Conservation (phyloP, 2,113 vertebrate species). For the Neolamprologus brichardi region DNA sequence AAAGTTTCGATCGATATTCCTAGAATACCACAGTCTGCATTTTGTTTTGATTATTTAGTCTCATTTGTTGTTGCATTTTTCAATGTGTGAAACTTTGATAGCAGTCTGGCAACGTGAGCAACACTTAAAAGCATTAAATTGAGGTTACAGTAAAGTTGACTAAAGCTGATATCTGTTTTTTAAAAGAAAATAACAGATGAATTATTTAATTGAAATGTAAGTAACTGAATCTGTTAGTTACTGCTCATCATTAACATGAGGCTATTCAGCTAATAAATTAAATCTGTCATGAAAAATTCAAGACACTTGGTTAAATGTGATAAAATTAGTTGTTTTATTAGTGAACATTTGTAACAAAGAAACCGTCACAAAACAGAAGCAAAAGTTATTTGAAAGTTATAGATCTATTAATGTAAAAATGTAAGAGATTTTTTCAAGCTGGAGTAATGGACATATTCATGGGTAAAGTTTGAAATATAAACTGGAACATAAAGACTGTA, state of each 20-base stretch:
- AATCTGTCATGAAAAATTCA: background rate
- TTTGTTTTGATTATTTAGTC: background rate
- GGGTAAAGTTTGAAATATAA: background rate
- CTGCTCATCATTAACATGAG: fast-evolving
- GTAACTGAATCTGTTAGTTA: background rate
- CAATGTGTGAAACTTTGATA: background rate
- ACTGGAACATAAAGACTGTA: background rate
- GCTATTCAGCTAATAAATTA: fast-evolving
- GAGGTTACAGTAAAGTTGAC: background rate
- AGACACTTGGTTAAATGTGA: fast-evolving
- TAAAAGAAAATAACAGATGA: background rate
- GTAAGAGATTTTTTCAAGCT: fast-evolving
- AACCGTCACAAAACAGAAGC: fast-evolving
- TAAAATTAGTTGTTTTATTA: background rate
- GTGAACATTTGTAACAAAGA: background rate
- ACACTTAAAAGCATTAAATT: background rate
- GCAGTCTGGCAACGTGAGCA: fast-evolving
- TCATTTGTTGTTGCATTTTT: background rate
- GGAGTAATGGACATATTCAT: background rate
- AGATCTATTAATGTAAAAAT: background rate
- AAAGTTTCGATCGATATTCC: fast-evolving
- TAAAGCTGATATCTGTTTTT: fast-evolving
- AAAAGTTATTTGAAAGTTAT: background rate
- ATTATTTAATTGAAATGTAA: background rate
- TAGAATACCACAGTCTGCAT: background rate